Conservation (phyloP, 2,888 invertebrate genomes). For the Aphodius sticticus region DNA sequence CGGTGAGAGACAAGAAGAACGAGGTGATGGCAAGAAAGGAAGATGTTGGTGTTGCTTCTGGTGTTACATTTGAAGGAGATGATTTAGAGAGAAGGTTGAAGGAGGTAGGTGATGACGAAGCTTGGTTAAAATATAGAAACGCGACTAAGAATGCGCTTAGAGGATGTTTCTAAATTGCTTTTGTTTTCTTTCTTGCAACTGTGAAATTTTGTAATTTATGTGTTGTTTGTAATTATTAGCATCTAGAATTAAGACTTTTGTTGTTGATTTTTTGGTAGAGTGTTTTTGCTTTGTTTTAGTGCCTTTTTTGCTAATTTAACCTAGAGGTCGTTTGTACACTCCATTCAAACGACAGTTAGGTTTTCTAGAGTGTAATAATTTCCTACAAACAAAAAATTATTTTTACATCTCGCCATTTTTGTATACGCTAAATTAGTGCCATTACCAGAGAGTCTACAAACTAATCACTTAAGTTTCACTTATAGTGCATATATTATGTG, state of each 20-base stretch:
- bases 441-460: background rate
- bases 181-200: slow-evolving; percentile 5
- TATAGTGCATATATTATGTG: background rate
- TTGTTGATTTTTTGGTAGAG: slow-evolving; percentile 15
- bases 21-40: slow-evolving; percentile 42
- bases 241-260: slow-evolving; percentile 10
- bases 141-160: slow-evolving; percentile 68
- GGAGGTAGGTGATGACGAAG: slow-evolving; percentile 61
- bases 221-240: slow-evolving; percentile 10
- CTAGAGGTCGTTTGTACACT: no score
- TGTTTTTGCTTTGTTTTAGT: background rate
- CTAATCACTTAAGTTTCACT: background rate
- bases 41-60: slow-evolving; percentile 39
- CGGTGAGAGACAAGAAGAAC: slow-evolving; percentile 56
- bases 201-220: background rate
- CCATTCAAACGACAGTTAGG: no score
- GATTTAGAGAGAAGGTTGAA: slow-evolving; percentile 59
- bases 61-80: slow-evolving; percentile 49
- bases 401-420: background rate
- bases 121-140: slow-evolving; percentile 63
- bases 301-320: no score
- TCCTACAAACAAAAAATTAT: slow-evolving; percentile 10
- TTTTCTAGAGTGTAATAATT: background rate
- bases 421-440: slow-evolving; percentile 5
- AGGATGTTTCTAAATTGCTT: slow-evolving; percentile 58